These are phyloP conservation scores for Aplysia californica DNA, from an alignment of 1,140 invertebrate species.

Conservation along the genomic window DNA sequence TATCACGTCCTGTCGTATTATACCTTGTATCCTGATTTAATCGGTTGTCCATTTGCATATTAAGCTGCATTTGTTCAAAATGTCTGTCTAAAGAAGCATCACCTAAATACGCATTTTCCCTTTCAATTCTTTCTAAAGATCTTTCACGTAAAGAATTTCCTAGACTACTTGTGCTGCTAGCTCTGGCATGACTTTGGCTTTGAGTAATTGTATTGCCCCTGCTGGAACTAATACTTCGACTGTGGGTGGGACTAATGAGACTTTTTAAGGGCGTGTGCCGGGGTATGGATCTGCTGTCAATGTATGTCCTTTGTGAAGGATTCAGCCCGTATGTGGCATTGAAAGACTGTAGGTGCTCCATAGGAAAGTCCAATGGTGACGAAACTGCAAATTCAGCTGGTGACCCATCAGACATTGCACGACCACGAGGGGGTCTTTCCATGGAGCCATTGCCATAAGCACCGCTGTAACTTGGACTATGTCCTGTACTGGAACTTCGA, in stretches of 20 bases:
- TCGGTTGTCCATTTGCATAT: slow-evolving; percentile 33
- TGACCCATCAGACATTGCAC: slow-evolving; percentile 34
- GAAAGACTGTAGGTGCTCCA: slow-evolving; percentile 50
- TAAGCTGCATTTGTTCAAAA: slow-evolving; percentile 51
- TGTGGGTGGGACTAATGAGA: slow-evolving; percentile 35
- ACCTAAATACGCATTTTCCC: slow-evolving; percentile 42
- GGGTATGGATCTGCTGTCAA: slow-evolving; percentile 32
- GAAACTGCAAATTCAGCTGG: slow-evolving; percentile 12
- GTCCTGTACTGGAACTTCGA: slow-evolving; percentile 6
- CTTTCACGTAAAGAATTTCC: slow-evolving; percentile 40
- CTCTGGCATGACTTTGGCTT: slow-evolving; percentile 36
- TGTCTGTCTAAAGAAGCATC: slow-evolving; percentile 56
- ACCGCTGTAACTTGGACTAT: neutral
- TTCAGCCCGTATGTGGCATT: slow-evolving; percentile 41
- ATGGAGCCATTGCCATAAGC: slow-evolving; percentile 28
- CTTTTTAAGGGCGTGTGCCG: slow-evolving; percentile 35
- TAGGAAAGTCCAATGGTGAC: slow-evolving; percentile 47
- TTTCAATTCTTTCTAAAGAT: slow-evolving; percentile 50
- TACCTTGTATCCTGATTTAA: slow-evolving; percentile 22
- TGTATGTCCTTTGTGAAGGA: slow-evolving; percentile 33
- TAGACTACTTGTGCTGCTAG: slow-evolving; percentile 46
- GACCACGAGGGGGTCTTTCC: slow-evolving; percentile 27
- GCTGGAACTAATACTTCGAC: slow-evolving; percentile 40
- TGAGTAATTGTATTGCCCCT: slow-evolving; percentile 30
- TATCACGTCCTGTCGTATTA: slow-evolving; percentile 49